Evolutionary conservation across 2,797 vertebrate species (phyloP), one percentile per base, ranked within the genome.

Genomic region (Neolamprologus multifasciatus): DNA sequence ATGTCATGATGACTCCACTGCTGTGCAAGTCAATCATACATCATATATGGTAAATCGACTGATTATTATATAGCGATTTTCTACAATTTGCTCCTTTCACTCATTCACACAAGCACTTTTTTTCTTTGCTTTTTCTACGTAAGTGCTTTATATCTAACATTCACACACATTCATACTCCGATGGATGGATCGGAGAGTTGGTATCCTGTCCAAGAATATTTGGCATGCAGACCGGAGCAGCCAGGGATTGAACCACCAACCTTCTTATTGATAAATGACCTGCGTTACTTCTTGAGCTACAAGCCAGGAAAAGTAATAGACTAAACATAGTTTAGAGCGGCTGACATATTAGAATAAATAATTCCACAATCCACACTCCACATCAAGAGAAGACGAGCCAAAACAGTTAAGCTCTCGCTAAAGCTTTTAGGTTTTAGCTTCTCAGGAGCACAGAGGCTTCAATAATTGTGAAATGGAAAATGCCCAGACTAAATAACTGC

Each of bases 61-160:
- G 38, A 8, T 40, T 64, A 13, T 64, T 36, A n/a, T 64, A 36
- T n/a, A 64, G 31, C 1, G 1, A n/a, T 36, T n/a, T 64, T 64
- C 31, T n/a, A n/a, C 59, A 64, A 13, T 64, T 64, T 64, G 59
- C 59, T 64, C n/a, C 7, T 64, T 64, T 64, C 59, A n/a, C 4
- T n/a, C 59, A 64, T 36, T 64, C 7, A n/a, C 59, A 64, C 3
- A 0, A 5, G 17, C 31, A n/a, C 31, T 8, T 64, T 13, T 62
- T 64, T n/a, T 0, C 57, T n/a, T n/a, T 64, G 31, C 59, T 36
- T n/a, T 5, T 64, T 64, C 2, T 4, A 36, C 10, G 0, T 36
- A 3, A n/a, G 31, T 36, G 19, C 31, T 64, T 36, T 8, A 64
- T 5, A 38, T n/a, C 19, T n/a, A 64, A 36, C 10, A 36, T 64